Conservation (phyloP, 2,888 invertebrate genomes). For the Netelia virgata region DNA sequence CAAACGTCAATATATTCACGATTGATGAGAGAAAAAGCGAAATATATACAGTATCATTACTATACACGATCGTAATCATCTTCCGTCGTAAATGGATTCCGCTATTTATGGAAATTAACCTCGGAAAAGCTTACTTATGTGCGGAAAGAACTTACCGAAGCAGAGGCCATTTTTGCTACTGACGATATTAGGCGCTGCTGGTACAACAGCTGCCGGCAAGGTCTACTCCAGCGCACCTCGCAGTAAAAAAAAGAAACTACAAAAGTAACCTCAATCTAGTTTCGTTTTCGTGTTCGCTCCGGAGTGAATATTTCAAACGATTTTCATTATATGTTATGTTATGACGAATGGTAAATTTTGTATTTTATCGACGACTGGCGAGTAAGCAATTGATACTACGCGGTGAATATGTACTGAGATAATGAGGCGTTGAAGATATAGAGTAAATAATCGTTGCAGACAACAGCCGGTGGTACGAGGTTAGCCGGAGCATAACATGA, state of each 20-base stretch:
- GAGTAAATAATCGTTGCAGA: background rate
- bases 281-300: background rate
- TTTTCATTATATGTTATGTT: background rate
- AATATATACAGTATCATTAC: slow-evolving; percentile 8
- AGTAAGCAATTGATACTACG: background rate
- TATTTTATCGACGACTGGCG: background rate
- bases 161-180: slow-evolving; percentile 82
- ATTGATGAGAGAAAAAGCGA: slow-evolving; percentile 48
- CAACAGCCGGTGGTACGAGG: background rate
- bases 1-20: slow-evolving; percentile 53
- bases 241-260: slow-evolving; percentile 15
- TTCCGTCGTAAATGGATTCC: slow-evolving; percentile 21
- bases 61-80: background rate
- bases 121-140: slow-evolving; percentile 45
- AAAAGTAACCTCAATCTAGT: slow-evolving; percentile 24
- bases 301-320: background rate
- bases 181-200: slow-evolving; percentile 41
- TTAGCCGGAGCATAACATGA: background rate
- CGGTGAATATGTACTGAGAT: background rate
- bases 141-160: slow-evolving; percentile 80
- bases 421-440: background rate
- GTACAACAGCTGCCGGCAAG: background rate
- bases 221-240: slow-evolving; percentile 1
- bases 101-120: slow-evolving; percentile 25
- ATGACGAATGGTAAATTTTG: background rate